phyloP scores from a whole-genome alignment of 2,797 vertebrate species.

The Enoplosus armatus region DNA sequence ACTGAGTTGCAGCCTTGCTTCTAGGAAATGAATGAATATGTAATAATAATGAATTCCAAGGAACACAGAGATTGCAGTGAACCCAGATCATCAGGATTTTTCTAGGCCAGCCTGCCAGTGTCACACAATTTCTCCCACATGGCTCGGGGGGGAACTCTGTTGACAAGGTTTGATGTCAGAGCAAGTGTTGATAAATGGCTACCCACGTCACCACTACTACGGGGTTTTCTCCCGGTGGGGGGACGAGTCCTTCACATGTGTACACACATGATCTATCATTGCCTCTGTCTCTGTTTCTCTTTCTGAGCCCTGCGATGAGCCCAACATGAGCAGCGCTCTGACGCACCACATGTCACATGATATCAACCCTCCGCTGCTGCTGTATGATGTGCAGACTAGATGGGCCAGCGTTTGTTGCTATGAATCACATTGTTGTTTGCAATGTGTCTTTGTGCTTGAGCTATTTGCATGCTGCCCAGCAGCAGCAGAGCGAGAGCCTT shows the following conservation, averaged over 20 bases:
- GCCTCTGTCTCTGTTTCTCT: slow-evolving; percentile 12
- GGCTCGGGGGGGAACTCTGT: slow-evolving; percentile 18
- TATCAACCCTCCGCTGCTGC: slow-evolving; percentile 51
- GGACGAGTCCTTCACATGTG: slow-evolving; percentile 38
- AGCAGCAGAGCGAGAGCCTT: neutral
- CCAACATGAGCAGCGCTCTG: slow-evolving; percentile 51
- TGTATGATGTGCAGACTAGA: slow-evolving; percentile 13
- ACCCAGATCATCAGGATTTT: neutral
- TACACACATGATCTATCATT: slow-evolving; percentile 46
- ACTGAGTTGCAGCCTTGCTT: neutral
- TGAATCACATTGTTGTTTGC: slow-evolving; percentile 57
- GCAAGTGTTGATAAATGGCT: slow-evolving; percentile 35
- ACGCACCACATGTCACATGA: slow-evolving; percentile 67
- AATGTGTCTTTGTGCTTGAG: slow-evolving; percentile 15
- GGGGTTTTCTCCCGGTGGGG: slow-evolving; percentile 24
- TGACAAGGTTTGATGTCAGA: slow-evolving; percentile 59
- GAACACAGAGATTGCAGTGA: neutral
- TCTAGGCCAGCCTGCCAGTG: neutral
- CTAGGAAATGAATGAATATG: neutral
- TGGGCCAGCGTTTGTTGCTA: slow-evolving; percentile 41
- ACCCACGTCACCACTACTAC: slow-evolving; percentile 50
- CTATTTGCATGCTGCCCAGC: slow-evolving; percentile 20
- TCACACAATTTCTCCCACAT: slow-evolving; percentile 1
- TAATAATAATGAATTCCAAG: neutral
- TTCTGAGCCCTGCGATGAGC: slow-evolving; percentile 18